Percentiles rank a stretch among this genome's conserved stretches.
These are phyloP conservation scores for Heliothis peltigera DNA, from an alignment of 2,888 invertebrate genomes.

Conservation along the genomic window DNA sequence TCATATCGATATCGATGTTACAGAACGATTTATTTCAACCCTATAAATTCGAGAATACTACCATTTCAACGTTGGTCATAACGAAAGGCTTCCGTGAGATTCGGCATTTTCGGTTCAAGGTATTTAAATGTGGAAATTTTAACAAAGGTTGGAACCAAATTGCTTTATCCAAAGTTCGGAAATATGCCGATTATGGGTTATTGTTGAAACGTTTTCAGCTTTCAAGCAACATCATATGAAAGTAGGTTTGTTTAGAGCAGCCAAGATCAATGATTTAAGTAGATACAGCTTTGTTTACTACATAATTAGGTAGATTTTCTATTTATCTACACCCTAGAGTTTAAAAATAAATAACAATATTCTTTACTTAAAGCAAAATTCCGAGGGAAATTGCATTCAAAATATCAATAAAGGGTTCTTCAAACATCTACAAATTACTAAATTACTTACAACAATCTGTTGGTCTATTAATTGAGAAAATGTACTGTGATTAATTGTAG, in stretches of 20 bases:
- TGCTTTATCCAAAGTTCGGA: neutral
- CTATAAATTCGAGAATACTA: constrained; percentile 47
- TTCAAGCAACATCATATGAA: too few relatives aligned
- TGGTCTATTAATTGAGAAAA: constrained; percentile 1
- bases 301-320: too few relatives aligned
- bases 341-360: too few relatives aligned
- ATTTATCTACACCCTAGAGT: too few relatives aligned
- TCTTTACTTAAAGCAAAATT: too few relatives aligned
- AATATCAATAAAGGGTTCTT: neutral
- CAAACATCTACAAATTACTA: neutral
- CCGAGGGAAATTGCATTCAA: too few relatives aligned
- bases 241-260: too few relatives aligned
- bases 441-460: neutral
- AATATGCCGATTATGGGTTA: neutral
- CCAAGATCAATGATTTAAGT: too few relatives aligned
- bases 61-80: constrained; percentile 35
- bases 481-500: neutral
- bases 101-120: constrained; percentile 34
- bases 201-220: constrained; percentile 1
- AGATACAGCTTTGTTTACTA: too few relatives aligned
- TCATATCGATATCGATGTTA: constrained; percentile 35
- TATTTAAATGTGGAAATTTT: constrained; percentile 40
- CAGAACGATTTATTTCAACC: constrained; percentile 55
- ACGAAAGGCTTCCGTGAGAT: constrained; percentile 46
- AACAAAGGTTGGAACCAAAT: constrained; percentile 7